Base-by-base conservation (phyloP, 2,888 invertebrate genomes). In the Gastrophysa polygoni region DNA sequence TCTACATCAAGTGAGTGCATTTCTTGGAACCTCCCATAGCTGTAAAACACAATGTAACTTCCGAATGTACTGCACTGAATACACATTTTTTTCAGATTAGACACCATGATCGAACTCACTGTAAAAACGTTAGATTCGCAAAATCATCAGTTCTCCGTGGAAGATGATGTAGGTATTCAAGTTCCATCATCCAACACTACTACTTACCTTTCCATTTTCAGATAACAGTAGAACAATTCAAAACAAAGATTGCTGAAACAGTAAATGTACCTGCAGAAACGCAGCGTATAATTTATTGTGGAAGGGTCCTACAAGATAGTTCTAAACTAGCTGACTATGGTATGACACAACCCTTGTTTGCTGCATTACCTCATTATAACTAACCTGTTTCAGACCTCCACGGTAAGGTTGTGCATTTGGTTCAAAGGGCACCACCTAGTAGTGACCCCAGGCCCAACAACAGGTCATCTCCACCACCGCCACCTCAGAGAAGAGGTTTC, bases 261-360 rank as follows among this genome's bases (percentile, higher is more conserved):
- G 91, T 97, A 69, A 88, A 86, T 61, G 91, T 97, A 71, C 86
- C 92, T 20, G 89, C 90, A 6, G 90, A 91, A 65, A 88, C 91
- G 50, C 97, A 97, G 79, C 87, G 97, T 61, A 87, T 98, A 38
- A 98, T 98, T 73, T 97, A 94, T 80, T 94, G 94, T 79, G 98
- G 98, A n/a, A 86, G 94, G 80, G 95, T 97, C 21, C 83, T 98
- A 54, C 91, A 92, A 76, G 94, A 98, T 84, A 93, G 92, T 11
- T 91, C 91, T 71, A 90, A 88, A 76, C 85, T 98, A 21, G 87
- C 88, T 66, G 94, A 96, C 78, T 95, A 92, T 82, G 92, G 94
- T 92, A 84, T 51, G 17, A 21, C n/a, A 51, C 43, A 55, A n/a
- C n/a, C n/a, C n/a, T n/a, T n/a, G n/a, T n/a, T n/a, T n/a, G n/a